These are phyloP conservation scores for Zhuqinia jingwanae DNA, from an alignment of 2,888 invertebrate species.

Conservation along the genomic window DNA sequence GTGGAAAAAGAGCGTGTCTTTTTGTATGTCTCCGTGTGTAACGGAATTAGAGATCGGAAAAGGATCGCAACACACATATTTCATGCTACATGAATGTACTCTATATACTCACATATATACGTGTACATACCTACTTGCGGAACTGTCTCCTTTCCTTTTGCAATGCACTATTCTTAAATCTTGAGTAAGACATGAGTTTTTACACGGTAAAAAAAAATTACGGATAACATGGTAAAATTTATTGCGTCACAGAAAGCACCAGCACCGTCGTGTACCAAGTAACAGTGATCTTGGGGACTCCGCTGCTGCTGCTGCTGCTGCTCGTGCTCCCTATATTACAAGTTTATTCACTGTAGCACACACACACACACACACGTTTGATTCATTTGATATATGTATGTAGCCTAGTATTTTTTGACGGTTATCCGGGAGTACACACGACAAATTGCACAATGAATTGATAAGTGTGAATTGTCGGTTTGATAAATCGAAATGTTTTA, in stretches of 20 bases:
- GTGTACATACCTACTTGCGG: neutral
- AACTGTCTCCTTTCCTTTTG: too few relatives aligned
- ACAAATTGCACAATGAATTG: too few relatives aligned
- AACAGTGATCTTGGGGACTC: too few relatives aligned
- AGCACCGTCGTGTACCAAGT: neutral
- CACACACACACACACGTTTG: neutral
- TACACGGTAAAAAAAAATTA: slow-evolving; percentile 21
- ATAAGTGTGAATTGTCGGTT: slow-evolving; percentile 60
- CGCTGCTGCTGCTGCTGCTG: too few relatives aligned
- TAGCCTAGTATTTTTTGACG: neutral
- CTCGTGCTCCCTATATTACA: neutral
- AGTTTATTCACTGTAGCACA: neutral
- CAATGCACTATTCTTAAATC: slow-evolving; percentile 20
- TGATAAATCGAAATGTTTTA: slow-evolving; percentile 77
- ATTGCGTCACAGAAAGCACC: slow-evolving; percentile 6
- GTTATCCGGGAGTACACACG: too few relatives aligned
- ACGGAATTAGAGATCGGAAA: slow-evolving; percentile 60
- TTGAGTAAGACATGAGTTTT: neutral
- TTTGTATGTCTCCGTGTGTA: slow-evolving; percentile 4
- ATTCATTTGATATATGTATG: neutral
- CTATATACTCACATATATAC: slow-evolving; percentile 15
- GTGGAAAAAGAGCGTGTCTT: slow-evolving; percentile 26
- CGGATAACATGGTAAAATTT: slow-evolving; percentile 27
- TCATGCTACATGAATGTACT: slow-evolving; percentile 51
- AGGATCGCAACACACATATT: slow-evolving; percentile 60